Conservation (phyloP, 2,113 vertebrate species). For the Leucosticte australis region DNA sequence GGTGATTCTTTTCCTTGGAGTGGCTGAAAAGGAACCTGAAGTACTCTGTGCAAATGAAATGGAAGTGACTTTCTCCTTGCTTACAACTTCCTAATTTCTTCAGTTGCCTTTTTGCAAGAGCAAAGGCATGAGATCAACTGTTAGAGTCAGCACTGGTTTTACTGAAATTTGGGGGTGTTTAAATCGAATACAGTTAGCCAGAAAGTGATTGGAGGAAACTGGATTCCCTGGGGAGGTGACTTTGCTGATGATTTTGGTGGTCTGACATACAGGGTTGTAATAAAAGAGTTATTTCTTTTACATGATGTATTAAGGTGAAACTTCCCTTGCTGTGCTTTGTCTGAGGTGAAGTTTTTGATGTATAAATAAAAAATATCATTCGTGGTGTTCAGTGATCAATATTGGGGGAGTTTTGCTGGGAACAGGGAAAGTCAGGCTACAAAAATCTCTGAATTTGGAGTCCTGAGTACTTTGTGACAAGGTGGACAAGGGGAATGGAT, state of each 20-base stretch:
- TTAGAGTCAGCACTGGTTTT: neutral
- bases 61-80: neutral
- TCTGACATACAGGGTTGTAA: neutral
- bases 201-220: too few species aligned
- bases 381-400: neutral
- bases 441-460: neutral
- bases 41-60: neutral
- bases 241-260: neutral
- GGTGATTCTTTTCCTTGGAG: neutral
- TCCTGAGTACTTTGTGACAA: neutral
- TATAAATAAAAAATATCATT: neutral
- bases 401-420: neutral
- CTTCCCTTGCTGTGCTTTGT: neutral
- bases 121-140: fast-evolving
- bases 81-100: neutral
- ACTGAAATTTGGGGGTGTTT: neutral
- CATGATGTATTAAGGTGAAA: neutral
- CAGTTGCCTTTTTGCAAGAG: neutral
- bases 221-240: neutral
- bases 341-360: neutral
- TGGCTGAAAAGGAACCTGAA: neutral
- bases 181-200: fast-evolving
- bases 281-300: neutral
- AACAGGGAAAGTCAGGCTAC: neutral
- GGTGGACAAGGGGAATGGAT: neutral